Base-by-base conservation (phyloP, 2,113 vertebrate species). In the Electrona antarctica region DNA sequence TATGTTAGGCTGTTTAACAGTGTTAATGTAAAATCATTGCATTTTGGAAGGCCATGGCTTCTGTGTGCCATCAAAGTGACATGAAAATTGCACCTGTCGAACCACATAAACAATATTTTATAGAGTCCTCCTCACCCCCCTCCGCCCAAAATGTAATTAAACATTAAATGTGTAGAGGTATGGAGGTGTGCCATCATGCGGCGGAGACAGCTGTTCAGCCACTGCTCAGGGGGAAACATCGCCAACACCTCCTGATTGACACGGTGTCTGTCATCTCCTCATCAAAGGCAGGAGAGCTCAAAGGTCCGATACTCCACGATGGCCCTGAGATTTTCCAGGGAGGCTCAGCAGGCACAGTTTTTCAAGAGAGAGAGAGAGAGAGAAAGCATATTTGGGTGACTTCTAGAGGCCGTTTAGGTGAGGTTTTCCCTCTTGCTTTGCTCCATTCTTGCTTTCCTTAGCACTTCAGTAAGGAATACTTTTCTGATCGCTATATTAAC, bases 251-350 rank as follows among this genome's bases (percentile, higher is more conserved):
- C 55, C 45, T 85, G 86, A 90, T 82, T 88, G 90, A 90, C 88
- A 78, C n/a, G 0, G 58, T 88, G 89, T 90, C 86, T 88, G 89
- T 90, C 86, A 86, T 87, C 76, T 79, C 59, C 73, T 79, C 83
- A 83, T 87, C 87, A 90, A 78, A 70, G 60, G 28, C 59, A 77
- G 64, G 63, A 74, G 74, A 56, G 83, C 85, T 88, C 82, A 80
- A 70, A 81, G 79, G 80, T 77, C 58, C 73, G 77, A 83, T 74
- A 85, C 86, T 79, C 87, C 81, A 21, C 21, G 74, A 84, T 58
- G 79, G 68, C 85, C 83, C 51, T 46, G 80, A 86, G 78, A 74
- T 83, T 80, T 78, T 69, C 82, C 65, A 81, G 71, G 67, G 14
- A 81, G 82, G 4, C 52, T 77, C 75, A 7, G 82, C 57, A 79